Conservation (phyloP, 2,113 vertebrate genomes). For the Perca flavescens region DNA sequence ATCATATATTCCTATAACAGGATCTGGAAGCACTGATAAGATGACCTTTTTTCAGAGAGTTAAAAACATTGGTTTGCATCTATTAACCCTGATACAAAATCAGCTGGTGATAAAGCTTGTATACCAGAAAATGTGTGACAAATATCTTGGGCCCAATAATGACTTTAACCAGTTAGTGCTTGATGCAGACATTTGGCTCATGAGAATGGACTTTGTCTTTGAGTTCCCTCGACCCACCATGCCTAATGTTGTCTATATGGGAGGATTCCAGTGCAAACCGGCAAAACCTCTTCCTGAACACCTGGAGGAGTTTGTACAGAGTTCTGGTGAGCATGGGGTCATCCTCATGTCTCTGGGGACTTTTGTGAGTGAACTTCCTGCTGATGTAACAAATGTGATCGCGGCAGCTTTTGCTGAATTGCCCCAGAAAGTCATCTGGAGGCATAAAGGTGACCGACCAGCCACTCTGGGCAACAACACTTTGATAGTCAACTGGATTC, state of each 20-base stretch:
- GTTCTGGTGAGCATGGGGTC: slow-evolving; percentile 80
- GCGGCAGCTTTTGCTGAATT: slow-evolving; percentile 76
- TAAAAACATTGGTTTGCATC: slow-evolving; percentile 62
- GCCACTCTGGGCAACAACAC: slow-evolving; percentile 79
- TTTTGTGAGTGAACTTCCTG: slow-evolving; percentile 65
- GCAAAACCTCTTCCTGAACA: slow-evolving; percentile 74
- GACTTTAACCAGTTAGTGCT: slow-evolving; percentile 68
- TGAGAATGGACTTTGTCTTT: slow-evolving; percentile 84
- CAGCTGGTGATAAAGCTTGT: background rate
- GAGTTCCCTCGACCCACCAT: slow-evolving; percentile 83
- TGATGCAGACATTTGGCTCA: slow-evolving; percentile 83
- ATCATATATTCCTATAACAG: slow-evolving; percentile 76
- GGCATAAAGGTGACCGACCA: slow-evolving; percentile 65
- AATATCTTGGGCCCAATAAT: slow-evolving; percentile 71
- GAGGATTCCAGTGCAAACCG: slow-evolving; percentile 83
- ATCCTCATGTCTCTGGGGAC: slow-evolving; percentile 83
- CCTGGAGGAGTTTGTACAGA: slow-evolving; percentile 80
- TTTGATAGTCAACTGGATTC: slow-evolving; percentile 79
- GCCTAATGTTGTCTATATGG: slow-evolving; percentile 81
- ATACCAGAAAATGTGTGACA: slow-evolving; percentile 59
- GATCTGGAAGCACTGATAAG: slow-evolving; percentile 67
- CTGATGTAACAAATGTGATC: slow-evolving; percentile 65
- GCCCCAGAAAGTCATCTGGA: slow-evolving; percentile 83
- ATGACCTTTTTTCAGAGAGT: slow-evolving; percentile 84
- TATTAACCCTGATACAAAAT: background rate